These are phyloP conservation scores for Perizoma affinitatum DNA, from an alignment of 2,888 invertebrate species.

Conservation along the genomic window DNA sequence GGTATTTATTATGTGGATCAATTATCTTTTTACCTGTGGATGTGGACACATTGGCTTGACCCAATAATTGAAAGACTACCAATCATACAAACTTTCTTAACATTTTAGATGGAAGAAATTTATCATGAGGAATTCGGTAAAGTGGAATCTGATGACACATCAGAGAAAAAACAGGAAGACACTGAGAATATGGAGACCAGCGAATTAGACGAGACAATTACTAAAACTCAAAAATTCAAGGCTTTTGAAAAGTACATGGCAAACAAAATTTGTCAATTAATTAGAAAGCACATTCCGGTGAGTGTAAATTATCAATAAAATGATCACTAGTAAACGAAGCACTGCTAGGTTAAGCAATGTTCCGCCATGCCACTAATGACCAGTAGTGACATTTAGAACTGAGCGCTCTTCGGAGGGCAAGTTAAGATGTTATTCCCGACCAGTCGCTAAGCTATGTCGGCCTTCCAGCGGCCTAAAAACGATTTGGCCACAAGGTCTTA, in stretches of 20 bases:
- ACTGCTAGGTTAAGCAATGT: no score
- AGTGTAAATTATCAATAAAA: constrained; percentile 36
- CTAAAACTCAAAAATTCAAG: constrained; percentile 12
- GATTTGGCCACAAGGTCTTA: no score
- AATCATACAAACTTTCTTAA: no score
- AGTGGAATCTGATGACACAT: neutral
- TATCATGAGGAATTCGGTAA: constrained; percentile 2
- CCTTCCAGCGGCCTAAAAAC: no score
- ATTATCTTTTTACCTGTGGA: no score
- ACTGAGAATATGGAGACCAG: neutral
- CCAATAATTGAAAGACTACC: no score
- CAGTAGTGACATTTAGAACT: no score
- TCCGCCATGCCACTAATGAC: no score
- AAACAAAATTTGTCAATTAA: constrained; percentile 45
- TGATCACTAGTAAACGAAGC: neutral
- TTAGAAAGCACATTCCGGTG: constrained; percentile 56
- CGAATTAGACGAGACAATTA: constrained; percentile 18
- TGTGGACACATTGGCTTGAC: no score
- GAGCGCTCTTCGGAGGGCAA: no score
- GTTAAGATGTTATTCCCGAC: no score
- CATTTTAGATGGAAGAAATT: constrained; percentile 13
- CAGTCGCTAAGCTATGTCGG: no score
- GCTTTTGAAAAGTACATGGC: constrained; percentile 26
- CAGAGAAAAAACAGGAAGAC: neutral
- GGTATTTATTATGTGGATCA: constrained; percentile 36